phyloP scores from a whole-genome alignment of 2,797 vertebrate species.

The Aldrovandia affinis region DNA sequence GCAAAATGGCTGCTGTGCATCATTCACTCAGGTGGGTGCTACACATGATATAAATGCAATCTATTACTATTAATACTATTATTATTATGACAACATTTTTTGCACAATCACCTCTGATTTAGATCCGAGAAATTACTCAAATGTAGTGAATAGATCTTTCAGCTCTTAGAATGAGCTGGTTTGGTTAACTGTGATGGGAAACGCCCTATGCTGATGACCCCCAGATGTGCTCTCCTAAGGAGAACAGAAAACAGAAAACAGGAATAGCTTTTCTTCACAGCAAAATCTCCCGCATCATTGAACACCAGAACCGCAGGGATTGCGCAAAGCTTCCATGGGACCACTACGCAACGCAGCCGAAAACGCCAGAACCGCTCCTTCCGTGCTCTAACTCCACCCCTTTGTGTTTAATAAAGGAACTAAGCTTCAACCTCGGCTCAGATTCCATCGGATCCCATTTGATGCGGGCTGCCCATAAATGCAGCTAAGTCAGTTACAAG shows the following conservation, averaged over 20 bases:
- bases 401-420: not conserved
- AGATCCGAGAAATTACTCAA: not conserved
- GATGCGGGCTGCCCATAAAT: not conserved
- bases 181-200: constrained; percentile 19
- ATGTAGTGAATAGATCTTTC: not conserved
- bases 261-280: constrained; percentile 11
- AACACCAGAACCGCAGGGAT: constrained; percentile 24
- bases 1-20: too few relatives aligned
- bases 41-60: too few relatives aligned
- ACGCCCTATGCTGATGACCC: constrained; percentile 45
- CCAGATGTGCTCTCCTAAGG: constrained; percentile 35
- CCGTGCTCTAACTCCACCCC: not conserved
- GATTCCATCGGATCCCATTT: not conserved
- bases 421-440: not conserved
- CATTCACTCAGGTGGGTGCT: too few relatives aligned
- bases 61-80: too few relatives aligned
- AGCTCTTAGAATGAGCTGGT: not conserved
- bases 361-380: not conserved
- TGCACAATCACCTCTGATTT: not conserved
- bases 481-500: not conserved
- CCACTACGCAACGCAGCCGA: not conserved
- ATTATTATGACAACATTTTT: not conserved
- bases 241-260: constrained; percentile 23
- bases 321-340: not conserved
- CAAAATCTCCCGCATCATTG: constrained; percentile 37